Base-by-base conservation (phyloP, 1,140 invertebrate species). In the Papilio helenus region DNA sequence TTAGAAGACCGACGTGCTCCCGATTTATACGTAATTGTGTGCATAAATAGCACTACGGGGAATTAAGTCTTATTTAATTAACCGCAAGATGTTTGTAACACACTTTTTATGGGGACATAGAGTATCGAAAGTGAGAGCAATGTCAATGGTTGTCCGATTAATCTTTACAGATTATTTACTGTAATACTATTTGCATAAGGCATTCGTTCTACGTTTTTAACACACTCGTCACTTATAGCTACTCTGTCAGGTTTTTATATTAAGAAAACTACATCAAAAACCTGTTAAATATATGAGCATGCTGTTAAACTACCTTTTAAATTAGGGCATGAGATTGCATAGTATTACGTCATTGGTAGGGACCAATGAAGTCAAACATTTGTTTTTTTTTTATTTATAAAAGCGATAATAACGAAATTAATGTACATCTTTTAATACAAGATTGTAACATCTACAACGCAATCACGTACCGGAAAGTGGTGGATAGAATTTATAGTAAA, bases 11-110 rank as follows among this genome's bases (percentile, higher is more conserved):
- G 80, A 81, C 83, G 72, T 71, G 79, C 77, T 78, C 39, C 81
- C 82, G 82, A 87, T 85, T 86, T 88, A 85, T 87, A 85, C 84
- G 80, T 85, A 85, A 84, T 87, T 88, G 79, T 74, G 44, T 74
- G 51, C 55, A 76, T 74, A 49, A 77, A 46, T 68, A 68, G 26
- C n/a, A 29, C 61, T 68, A 68, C 23, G 26, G 61, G 61, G 61
- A 68, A 68, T 68, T 68, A 29, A 72, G 55, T 51, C 71, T 72
- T 44, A 76, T 77, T 72, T 44, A 72, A 72, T 72, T 72, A 39
- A 72, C 61, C 61, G 26, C 61, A 68, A 68, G 61, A 68, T 68
- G 61, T 68, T 68, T 16, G 61, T 29, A 34, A 68, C 61, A 65
- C 26, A 3, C 3, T 68, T 68, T 68, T 68, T 68, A 68, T 29